Evolutionary conservation across 2,113 vertebrate genomes (phyloP).

Genomic region (Strigops habroptila): DNA sequence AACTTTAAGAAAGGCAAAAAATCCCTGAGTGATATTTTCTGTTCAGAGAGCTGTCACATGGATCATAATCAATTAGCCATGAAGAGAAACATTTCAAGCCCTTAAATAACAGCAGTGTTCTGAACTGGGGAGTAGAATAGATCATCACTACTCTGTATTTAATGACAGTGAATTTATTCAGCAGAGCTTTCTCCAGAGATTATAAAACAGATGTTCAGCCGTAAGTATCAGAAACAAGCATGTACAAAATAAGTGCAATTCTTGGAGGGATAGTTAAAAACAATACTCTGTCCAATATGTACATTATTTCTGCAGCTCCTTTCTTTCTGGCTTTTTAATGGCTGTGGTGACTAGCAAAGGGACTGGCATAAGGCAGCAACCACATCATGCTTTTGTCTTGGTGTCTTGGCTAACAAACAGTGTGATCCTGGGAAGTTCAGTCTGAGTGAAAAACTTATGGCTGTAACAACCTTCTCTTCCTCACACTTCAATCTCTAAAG

Average conservation of each 20-base stretch:
- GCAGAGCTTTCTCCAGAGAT: constrained; percentile 8
- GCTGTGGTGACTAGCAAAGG: neutral
- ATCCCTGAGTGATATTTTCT: neutral
- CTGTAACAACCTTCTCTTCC: neutral
- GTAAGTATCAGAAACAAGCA: neutral
- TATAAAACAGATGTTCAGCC: constrained; percentile 5
- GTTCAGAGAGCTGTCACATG: neutral
- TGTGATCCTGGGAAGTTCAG: neutral
- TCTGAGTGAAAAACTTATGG: neutral
- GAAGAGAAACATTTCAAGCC: constrained; percentile 27
- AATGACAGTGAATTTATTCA: constrained; percentile 17
- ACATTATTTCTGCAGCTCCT: neutral
- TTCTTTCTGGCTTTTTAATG: neutral
- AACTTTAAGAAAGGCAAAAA: neutral
- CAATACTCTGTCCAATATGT: neutral
- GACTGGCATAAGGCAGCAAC: neutral
- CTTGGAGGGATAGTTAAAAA: neutral
- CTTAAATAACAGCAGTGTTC: neutral
- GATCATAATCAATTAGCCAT: neutral
- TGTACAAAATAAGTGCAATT: neutral
- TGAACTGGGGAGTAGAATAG: neutral
- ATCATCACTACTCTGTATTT: neutral
- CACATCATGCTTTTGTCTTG: neutral
- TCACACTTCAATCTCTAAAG: neutral
- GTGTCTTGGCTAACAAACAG: neutral